A percentile compares a stretch with the other conserved stretches of the same genome.
Conservation (phyloP, 2,113 vertebrate species). For the Blennius ocellaris region DNA sequence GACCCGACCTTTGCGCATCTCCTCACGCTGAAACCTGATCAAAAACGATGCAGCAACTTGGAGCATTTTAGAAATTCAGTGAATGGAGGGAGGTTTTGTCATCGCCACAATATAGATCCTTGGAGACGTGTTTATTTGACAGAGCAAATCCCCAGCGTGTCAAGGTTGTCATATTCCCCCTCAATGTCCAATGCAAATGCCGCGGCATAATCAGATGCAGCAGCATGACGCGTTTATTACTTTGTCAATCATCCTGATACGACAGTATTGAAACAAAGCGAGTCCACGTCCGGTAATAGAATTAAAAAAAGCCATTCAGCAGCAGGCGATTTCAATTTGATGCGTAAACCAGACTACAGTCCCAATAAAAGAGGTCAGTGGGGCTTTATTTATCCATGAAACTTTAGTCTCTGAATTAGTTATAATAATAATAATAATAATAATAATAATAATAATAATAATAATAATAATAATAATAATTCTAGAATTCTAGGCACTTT, state of each 20-base stretch:
- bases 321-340: conserved; percentile 59
- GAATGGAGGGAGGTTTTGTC: conserved; percentile 56
- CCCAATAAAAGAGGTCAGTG: conserved; percentile 44
- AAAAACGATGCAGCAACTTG: conserved; percentile 20
- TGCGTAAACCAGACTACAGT: conserved; percentile 50
- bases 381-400: conserved; percentile 31
- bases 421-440: background rate
- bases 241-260: conserved; percentile 81
- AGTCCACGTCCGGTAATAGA: conserved; percentile 71
- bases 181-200: conserved; percentile 79
- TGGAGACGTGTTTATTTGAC: conserved; percentile 81
- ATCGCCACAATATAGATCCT: conserved; percentile 74
- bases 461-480: conserved; percentile 13
- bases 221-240: conserved; percentile 81
- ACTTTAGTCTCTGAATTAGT: conserved; percentile 5
- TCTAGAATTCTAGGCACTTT: conserved; percentile 36
- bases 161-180: conserved; percentile 77
- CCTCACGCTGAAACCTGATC: conserved; percentile 1
- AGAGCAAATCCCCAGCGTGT: conserved; percentile 76
- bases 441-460: conserved; percentile 16
- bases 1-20: conserved; percentile 18
- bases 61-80: conserved; percentile 56
- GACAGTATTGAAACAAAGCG: conserved; percentile 78
- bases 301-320: conserved; percentile 62
- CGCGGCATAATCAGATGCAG: conserved; percentile 75